Percentiles rank a stretch among this genome's conserved stretches.
phyloP scores from a whole-genome alignment of 1,140 invertebrate species.

The Cherax destructor region DNA sequence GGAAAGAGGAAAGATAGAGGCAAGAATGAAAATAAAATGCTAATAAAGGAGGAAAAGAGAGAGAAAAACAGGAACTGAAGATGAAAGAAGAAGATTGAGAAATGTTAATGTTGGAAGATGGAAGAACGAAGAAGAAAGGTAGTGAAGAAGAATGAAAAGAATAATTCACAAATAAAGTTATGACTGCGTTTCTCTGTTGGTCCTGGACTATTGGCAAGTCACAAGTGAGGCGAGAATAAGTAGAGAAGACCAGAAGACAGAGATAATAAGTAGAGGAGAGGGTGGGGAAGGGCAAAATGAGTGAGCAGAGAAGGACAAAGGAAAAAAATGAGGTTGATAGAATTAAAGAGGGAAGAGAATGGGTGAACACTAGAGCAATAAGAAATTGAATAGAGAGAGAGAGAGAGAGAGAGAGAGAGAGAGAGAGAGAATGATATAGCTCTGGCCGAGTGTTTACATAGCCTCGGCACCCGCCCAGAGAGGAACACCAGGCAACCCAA shows the following conservation, averaged over 20 bases:
- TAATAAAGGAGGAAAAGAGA: background rate
- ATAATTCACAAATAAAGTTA: too few relatives aligned
- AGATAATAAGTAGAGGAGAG: background rate
- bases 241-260: background rate
- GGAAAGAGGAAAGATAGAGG: background rate
- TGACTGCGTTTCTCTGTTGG: too few relatives aligned
- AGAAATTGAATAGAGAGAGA: too few relatives aligned
- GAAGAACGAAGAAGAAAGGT: background rate
- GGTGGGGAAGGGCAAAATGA: too few relatives aligned
- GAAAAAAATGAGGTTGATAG: too few relatives aligned
- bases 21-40: too few relatives aligned
- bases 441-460: too few relatives aligned
- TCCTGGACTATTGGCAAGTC: too few relatives aligned
- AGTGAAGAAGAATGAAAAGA: background rate
- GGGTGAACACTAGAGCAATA: background rate
- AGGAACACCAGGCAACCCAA: too few relatives aligned
- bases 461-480: too few relatives aligned
- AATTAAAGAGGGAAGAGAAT: background rate
- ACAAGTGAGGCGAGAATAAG: background rate
- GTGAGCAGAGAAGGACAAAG: too few relatives aligned
- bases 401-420: constrained; percentile 1
- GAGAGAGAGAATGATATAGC: background rate
- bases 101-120: background rate
- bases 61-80: too few relatives aligned
- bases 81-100: background rate